Evolutionary conservation across 2,797 vertebrate species (phyloP).

Genomic region (Benthosema pterotum): DNA sequence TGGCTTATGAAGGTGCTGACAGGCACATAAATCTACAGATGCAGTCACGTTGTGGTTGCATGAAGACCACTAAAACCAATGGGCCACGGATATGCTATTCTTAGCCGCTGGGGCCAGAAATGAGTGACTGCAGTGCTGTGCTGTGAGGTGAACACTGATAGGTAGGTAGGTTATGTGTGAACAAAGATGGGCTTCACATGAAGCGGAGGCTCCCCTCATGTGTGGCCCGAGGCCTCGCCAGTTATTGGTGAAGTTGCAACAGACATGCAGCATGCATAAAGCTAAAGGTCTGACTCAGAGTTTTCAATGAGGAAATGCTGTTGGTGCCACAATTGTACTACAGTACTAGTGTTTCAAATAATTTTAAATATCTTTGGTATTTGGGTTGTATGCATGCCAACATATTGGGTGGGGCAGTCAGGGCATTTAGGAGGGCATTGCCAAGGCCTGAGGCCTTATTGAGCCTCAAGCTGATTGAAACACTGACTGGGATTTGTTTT

Average conservation of each 20-base stretch:
- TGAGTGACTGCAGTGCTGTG: not conserved
- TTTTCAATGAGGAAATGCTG: too few relatives aligned
- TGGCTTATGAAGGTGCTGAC: constrained; percentile 4
- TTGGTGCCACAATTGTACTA: too few relatives aligned
- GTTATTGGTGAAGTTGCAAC: too few relatives aligned
- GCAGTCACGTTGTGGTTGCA: not conserved
- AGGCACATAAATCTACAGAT: not conserved
- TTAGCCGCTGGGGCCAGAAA: not conserved
- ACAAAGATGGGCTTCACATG: not conserved
- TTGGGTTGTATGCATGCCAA: too few relatives aligned
- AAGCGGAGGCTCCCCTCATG: not conserved
- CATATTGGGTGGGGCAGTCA: too few relatives aligned
- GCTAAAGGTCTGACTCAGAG: too few relatives aligned
- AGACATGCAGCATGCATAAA: too few relatives aligned
- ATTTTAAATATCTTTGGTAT: too few relatives aligned
- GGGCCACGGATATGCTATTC: not conserved
- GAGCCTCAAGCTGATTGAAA: constrained; percentile 1
- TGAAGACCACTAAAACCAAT: not conserved
- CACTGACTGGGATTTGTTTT: not conserved
- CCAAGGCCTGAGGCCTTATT: too few relatives aligned
- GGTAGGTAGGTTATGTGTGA: too few relatives aligned
- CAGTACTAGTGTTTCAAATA: too few relatives aligned
- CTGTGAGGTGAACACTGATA: not conserved
- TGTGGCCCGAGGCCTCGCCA: not conserved
- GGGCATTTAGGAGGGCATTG: too few relatives aligned